Evolutionary conservation across 37 sponge, comb jelly and placozoan species (phyloP).

Genomic region (Axinella damicornis): DNA sequence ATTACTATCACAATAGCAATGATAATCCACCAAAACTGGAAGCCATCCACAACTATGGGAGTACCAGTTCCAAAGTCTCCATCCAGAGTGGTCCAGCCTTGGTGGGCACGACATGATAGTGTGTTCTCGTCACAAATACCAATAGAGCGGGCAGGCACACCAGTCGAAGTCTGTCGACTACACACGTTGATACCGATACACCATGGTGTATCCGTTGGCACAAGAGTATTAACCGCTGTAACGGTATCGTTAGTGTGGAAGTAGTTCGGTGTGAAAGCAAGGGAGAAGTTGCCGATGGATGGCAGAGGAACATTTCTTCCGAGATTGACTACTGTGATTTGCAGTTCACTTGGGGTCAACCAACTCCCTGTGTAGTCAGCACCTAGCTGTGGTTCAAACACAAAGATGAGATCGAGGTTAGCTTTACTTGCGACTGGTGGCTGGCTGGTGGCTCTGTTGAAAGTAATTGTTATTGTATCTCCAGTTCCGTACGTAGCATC

Average conservation of each 20-base stretch:
- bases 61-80: slow-evolving; percentile 53
- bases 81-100: slow-evolving; percentile 25
- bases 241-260: slow-evolving; percentile 30
- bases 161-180: neutral
- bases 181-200: slow-evolving; percentile 92
- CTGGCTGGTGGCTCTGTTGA: slow-evolving; percentile 64
- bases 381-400: slow-evolving; percentile 75
- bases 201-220: slow-evolving; percentile 63
- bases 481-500: slow-evolving; percentile 66
- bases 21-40: slow-evolving; percentile 64
- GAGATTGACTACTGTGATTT: slow-evolving; percentile 69
- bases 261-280: slow-evolving; percentile 74
- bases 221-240: slow-evolving; percentile 12
- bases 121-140: slow-evolving; percentile 75
- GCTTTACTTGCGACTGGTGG: slow-evolving; percentile 69
- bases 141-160: slow-evolving; percentile 13
- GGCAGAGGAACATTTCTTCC: neutral
- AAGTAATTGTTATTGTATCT: slow-evolving; percentile 78
- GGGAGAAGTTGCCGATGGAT: slow-evolving; percentile 18
- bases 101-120: slow-evolving; percentile 80
- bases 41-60: neutral
- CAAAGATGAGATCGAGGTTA: slow-evolving; percentile 77
- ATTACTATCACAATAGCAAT: slow-evolving; percentile 66
- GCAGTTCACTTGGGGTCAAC: slow-evolving; percentile 47
- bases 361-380: slow-evolving; percentile 74